These are phyloP conservation scores for Cheilosia soror DNA, from an alignment of 2,888 invertebrate species.

Conservation along the genomic window DNA sequence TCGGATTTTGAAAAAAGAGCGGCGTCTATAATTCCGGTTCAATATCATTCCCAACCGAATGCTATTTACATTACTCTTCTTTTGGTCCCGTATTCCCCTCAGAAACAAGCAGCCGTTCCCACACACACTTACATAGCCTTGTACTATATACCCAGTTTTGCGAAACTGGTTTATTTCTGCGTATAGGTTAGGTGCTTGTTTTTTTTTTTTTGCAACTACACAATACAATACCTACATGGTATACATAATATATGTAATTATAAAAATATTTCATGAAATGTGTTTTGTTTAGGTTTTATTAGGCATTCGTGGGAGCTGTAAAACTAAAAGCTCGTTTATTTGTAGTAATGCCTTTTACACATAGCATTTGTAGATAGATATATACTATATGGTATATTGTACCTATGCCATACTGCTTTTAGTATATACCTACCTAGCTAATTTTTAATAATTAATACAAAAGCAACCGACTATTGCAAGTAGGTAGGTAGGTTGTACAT, in stretches of 20 bases:
- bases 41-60: slow-evolving; percentile 28
- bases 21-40: slow-evolving; percentile 29
- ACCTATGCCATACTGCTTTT: no score
- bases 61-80: background rate
- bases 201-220: slow-evolving; percentile 5
- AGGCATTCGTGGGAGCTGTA: background rate
- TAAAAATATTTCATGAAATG: slow-evolving; percentile 4
- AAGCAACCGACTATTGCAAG: no score
- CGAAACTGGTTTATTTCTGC: slow-evolving; percentile 39
- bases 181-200: background rate
- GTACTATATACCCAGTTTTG: slow-evolving; percentile 42
- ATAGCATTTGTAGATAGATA: background rate
- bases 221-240: no score
- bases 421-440: no score
- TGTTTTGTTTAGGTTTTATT: background rate
- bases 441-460: no score
- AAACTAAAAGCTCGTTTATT: background rate
- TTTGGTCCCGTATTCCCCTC: background rate
- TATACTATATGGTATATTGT: background rate
- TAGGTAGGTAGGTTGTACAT: no score
- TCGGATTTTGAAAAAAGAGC: slow-evolving; percentile 21
- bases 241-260: background rate
- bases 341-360: background rate
- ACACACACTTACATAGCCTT: slow-evolving; percentile 40
- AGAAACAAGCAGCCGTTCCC: background rate